These are phyloP conservation scores for Dendrophyllia cribrosa DNA, from an alignment of 64 coral and sea anemone genomes.

Conservation along the genomic window DNA sequence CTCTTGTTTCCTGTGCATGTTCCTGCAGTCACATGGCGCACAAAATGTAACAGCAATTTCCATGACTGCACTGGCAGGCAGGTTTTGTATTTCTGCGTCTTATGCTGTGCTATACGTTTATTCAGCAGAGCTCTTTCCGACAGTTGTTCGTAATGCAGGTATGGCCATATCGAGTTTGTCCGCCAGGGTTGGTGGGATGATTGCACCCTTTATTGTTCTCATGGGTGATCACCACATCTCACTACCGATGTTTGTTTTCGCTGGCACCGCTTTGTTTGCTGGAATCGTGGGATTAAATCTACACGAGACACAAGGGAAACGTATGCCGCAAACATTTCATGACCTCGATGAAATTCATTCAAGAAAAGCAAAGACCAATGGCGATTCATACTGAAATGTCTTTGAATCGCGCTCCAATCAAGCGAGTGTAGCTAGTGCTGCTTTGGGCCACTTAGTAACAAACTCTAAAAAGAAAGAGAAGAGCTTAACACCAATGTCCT, in stretches of 20 bases:
- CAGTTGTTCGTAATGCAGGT: constrained; percentile 67
- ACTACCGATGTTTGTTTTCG: constrained; percentile 77
- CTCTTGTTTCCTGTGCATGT: constrained; percentile 72
- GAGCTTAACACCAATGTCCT: too few relatives aligned
- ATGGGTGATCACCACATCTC: constrained; percentile 63
- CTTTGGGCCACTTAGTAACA: too few relatives aligned
- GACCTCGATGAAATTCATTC: constrained; percentile 24
- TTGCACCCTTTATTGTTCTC: constrained; percentile 69
- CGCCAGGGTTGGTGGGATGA: constrained; percentile 61
- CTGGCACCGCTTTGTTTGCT: constrained; percentile 41
- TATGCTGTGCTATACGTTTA: constrained; percentile 77
- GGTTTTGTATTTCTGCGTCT: constrained; percentile 77
- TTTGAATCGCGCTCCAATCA: too few relatives aligned
- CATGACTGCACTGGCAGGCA: too few relatives aligned
- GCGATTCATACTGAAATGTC: background rate
- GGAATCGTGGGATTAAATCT: constrained; percentile 51
- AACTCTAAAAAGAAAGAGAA: too few relatives aligned
- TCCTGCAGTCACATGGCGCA: constrained; percentile 45
- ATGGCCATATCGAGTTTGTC: constrained; percentile 54
- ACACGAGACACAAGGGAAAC: constrained; percentile 73
- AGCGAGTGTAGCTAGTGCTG: too few relatives aligned
- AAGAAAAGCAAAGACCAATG: constrained; percentile 6
- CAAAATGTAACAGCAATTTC: constrained; percentile 12
- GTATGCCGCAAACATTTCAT: constrained; percentile 73
- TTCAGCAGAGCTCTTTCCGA: constrained; percentile 72